Conservation (phyloP, 2,888 invertebrate species). For the Kryphioiulus occultus region DNA sequence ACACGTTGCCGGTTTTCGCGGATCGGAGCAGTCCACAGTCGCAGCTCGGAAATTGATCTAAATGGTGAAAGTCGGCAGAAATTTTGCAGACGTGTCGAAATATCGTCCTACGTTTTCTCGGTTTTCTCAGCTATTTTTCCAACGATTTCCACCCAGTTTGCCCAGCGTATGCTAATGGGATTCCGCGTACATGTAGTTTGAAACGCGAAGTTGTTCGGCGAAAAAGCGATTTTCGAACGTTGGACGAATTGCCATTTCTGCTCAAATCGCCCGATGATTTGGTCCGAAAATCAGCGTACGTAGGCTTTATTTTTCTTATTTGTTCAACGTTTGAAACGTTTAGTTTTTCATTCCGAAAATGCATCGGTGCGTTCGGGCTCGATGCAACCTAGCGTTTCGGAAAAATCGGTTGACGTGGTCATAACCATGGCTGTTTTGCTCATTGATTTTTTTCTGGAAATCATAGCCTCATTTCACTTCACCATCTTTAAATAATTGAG, state of each 20-base stretch:
- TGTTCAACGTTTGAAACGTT: background rate
- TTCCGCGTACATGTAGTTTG: slow-evolving; percentile 12
- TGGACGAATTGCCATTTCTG: background rate
- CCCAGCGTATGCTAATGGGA: background rate
- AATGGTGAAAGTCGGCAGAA: slow-evolving; percentile 24
- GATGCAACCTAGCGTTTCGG: background rate
- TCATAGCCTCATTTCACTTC: slow-evolving; percentile 31
- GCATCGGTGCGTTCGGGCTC: background rate
- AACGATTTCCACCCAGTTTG: background rate
- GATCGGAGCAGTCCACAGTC: background rate
- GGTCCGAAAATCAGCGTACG: slow-evolving; percentile 26
- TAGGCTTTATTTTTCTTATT: background rate
- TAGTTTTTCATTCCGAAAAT: background rate
- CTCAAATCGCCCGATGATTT: slow-evolving; percentile 4
- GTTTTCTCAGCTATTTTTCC: background rate
- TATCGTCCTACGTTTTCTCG: background rate
- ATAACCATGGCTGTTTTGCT: slow-evolving; percentile 31
- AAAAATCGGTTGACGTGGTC: slow-evolving; percentile 31
- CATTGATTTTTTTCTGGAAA: background rate
- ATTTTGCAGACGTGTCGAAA: slow-evolving; percentile 35
- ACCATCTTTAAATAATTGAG: slow-evolving; percentile 31
- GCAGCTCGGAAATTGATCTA: slow-evolving; percentile 12
- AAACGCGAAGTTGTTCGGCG: background rate
- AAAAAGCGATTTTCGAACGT: background rate
- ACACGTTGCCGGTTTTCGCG: slow-evolving; percentile 29